These are phyloP conservation scores for Strigamia crassipes DNA, from an alignment of 2,888 invertebrate genomes.

Conservation along the genomic window DNA sequence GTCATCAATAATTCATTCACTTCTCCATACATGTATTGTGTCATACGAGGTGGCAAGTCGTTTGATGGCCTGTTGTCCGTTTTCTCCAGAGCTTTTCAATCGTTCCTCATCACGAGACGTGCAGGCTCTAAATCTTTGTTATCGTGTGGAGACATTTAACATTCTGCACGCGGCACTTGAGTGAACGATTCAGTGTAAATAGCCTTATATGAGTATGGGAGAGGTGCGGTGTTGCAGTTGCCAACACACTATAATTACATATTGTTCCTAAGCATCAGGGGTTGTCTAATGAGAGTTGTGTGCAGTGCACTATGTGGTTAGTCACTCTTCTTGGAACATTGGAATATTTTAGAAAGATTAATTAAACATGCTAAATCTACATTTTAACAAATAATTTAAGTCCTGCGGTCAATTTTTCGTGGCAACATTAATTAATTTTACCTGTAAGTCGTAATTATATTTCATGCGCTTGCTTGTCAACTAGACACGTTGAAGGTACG, in stretches of 20 bases:
- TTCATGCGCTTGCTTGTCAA: no score
- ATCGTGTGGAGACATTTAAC: conserved; percentile 21
- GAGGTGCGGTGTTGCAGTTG: conserved; percentile 10
- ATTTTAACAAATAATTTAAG: no score
- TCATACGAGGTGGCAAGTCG: neutral
- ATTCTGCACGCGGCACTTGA: conserved; percentile 16
- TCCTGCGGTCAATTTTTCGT: no score
- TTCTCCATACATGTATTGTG: conserved; percentile 16
- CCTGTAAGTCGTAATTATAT: no score
- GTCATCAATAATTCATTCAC: conserved; percentile 21
- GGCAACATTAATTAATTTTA: no score
- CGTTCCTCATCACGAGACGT: conserved; percentile 21
- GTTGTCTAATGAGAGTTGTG: conserved; percentile 11
- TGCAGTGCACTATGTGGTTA: conserved; percentile 1
- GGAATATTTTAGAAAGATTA: neutral
- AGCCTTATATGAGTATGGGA: conserved; percentile 11
- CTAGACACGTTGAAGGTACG: no score
- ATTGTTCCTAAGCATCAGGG: conserved; percentile 18
- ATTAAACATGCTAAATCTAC: neutral
- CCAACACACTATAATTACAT: conserved; percentile 13
- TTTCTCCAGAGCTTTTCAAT: conserved; percentile 21
- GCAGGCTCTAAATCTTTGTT: conserved; percentile 8
- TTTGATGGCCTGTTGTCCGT: conserved; percentile 21
- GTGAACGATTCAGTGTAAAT: conserved; percentile 21
- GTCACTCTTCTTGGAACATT: neutral